These are phyloP conservation scores for Riparia riparia DNA, from an alignment of 2,113 vertebrate species.

Conservation along the genomic window DNA sequence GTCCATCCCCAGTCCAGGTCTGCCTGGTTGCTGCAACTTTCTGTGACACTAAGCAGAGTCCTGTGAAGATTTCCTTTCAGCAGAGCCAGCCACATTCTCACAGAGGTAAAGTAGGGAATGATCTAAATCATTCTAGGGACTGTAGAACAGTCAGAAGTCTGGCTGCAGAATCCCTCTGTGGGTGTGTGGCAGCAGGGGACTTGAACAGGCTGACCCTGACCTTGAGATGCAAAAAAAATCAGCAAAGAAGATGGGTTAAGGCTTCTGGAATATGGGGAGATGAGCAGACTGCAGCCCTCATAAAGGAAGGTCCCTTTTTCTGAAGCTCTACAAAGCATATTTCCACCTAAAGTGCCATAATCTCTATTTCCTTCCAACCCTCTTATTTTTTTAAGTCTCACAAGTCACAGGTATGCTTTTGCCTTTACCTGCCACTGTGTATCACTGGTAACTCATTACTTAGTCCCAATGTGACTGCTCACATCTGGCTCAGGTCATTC, in stretches of 20 bases:
- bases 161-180: neutral
- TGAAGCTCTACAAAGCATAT: neutral
- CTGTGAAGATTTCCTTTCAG: constrained; percentile 17
- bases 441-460: neutral
- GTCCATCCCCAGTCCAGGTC: neutral
- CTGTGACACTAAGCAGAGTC: neutral
- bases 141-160: neutral
- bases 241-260: neutral
- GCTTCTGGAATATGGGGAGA: neutral
- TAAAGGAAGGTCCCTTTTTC: neutral
- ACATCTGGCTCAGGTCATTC: neutral
- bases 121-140: neutral
- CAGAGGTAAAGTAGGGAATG: neutral
- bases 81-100: neutral
- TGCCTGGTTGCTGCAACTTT: neutral
- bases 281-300: neutral
- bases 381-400: neutral
- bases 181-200: neutral
- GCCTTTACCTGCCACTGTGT: neutral
- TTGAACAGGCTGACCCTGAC: neutral
- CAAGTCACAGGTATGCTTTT: neutral
- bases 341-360: neutral
- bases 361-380: neutral
- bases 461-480: neutral
- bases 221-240: neutral